phyloP scores from a whole-genome alignment of 1,140 invertebrate genomes.

The Dendroctonus valens region DNA sequence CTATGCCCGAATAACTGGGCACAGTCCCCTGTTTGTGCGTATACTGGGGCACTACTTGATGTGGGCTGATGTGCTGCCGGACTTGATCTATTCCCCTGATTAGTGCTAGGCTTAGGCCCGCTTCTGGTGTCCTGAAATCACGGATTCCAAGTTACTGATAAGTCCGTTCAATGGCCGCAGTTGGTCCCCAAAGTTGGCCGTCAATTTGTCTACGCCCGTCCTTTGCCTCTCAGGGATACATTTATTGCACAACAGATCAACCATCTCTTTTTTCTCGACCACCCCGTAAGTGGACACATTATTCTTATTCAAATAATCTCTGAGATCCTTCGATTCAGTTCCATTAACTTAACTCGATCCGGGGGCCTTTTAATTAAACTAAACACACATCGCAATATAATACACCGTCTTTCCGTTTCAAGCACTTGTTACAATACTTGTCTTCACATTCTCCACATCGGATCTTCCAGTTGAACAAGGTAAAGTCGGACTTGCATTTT shows the following conservation, averaged over 20 bases:
- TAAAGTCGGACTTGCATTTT: constrained; percentile 45
- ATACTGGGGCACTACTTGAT: neutral
- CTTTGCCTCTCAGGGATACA: constrained; percentile 44
- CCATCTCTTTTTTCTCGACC: constrained; percentile 48
- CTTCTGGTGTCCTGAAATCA: neutral
- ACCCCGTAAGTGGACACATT: constrained; percentile 48
- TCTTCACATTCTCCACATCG: constrained; percentile 45
- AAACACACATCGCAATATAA: constrained; percentile 48
- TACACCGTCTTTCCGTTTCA: constrained; percentile 43
- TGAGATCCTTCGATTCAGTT: constrained; percentile 49
- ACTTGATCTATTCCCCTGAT: too few species aligned
- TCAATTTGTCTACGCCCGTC: constrained; percentile 40
- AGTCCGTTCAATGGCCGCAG: constrained; percentile 38
- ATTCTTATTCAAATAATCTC: constrained; percentile 47
- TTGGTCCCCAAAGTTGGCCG: constrained; percentile 42
- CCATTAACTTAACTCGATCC: constrained; percentile 46
- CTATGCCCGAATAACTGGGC: neutral
- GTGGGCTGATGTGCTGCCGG: too few species aligned
- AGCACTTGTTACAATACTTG: constrained; percentile 45
- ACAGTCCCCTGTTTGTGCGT: neutral
- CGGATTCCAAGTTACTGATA: constrained; percentile 33
- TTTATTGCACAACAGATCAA: constrained; percentile 45
- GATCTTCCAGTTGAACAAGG: constrained; percentile 45
- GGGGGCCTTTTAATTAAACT: constrained; percentile 46
- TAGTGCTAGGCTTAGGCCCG: neutral